Evolutionary conservation across 2,797 vertebrate genomes (phyloP), one percentile per base, ranked within the genome.

Genomic region (Megalops cyprinoides): DNA sequence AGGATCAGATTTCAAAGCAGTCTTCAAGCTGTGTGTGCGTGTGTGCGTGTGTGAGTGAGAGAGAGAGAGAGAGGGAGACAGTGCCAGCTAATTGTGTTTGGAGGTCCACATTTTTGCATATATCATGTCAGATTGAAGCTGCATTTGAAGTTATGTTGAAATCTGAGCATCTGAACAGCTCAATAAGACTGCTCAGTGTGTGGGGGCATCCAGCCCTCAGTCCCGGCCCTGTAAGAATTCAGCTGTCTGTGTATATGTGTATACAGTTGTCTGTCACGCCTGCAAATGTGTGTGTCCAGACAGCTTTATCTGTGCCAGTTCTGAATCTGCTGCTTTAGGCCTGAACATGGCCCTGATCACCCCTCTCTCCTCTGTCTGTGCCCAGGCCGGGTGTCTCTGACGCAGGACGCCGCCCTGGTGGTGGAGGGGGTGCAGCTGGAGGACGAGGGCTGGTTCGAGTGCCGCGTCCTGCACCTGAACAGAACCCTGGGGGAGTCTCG

Each of bases 401-500:
- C 94, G n/a, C 91, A 90, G 4, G 93, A 93, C 0, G 96, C 95
- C 0, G 91, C 95, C 14, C 93, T 99, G 82, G 93, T 87, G 85
- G 92, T 99, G 4, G 90, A 94, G 49, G 88, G 82, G 62, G 94
- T 99, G 82, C 92, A 90, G 0, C 88, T 94, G 0, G 94, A 96
- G 73, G 98, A 99, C 90, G 96, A 96, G 84, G 97, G 97, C 83
- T 94, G 87, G 93, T 99, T 98, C 18, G 95, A 97, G 88, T 99
- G 98, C 83, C 94, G 95, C 0, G 94, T 98, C 79, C 95, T 98
- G 76, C 94, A 94, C 65, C 91, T 98, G 48, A 94, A 97, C 87
- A 92, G 89, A 23, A 91, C 94, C 77, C 90, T 93, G 0, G 95
- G 96, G 0, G 97, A 97, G 84, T 93, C 93, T 78, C 93, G 87